Percentiles rank a stretch among this genome's conserved stretches.
phyloP scores from a whole-genome alignment of 2,797 vertebrate species.

The Natrix natrix region DNA sequence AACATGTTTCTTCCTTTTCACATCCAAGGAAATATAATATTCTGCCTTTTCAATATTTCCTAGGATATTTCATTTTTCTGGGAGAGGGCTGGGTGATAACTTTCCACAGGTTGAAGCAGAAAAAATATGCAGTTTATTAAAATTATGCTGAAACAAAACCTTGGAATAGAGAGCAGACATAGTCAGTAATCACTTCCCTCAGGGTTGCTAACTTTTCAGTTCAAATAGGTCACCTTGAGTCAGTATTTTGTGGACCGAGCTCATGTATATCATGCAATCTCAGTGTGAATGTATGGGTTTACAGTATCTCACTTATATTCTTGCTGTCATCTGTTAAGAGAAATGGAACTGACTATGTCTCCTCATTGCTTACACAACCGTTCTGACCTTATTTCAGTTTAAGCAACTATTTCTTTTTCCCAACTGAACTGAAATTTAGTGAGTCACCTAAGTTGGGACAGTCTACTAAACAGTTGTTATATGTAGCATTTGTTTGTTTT shows the following conservation, averaged over 20 bases:
- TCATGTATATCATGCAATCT: not conserved
- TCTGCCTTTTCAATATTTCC: no score
- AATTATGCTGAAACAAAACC: constrained; percentile 32
- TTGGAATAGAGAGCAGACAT: constrained; percentile 31
- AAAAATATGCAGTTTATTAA: not conserved
- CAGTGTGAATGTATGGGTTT: not conserved
- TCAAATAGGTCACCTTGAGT: not conserved
- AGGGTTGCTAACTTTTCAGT: constrained; percentile 5
- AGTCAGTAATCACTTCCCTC: constrained; percentile 10
- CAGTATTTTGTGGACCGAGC: not conserved
- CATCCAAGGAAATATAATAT: no score
- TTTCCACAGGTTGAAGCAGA: constrained; percentile 18
- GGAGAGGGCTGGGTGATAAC: no score
- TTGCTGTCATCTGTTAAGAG: not conserved
- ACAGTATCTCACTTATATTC: not conserved
- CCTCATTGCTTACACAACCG: not conserved
- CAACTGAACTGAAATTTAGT: not conserved
- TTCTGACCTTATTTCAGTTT: not conserved
- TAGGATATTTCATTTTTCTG: no score
- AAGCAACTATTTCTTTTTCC: not conserved
- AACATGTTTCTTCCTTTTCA: no score
- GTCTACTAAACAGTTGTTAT: not conserved
- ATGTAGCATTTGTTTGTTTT: not conserved
- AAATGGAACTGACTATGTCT: not conserved
- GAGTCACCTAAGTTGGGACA: not conserved